A percentile compares a stretch with the other conserved stretches of the same genome.
These are phyloP conservation scores for Halesus radiatus DNA, from an alignment of 1,140 invertebrate species.

Conservation along the genomic window DNA sequence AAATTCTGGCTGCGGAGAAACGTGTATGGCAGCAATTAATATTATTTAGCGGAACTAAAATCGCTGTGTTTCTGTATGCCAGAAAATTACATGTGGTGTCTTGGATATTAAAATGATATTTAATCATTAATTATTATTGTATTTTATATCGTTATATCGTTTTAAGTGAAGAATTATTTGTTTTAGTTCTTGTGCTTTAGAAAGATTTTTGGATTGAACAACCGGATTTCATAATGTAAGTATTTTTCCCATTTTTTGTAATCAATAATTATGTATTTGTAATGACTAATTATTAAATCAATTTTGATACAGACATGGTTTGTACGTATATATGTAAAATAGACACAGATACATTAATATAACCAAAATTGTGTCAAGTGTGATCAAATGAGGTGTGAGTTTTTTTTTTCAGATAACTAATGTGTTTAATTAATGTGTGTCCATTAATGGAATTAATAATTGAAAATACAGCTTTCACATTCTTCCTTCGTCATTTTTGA, in stretches of 20 bases:
- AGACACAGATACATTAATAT: too few relatives aligned
- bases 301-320: too few relatives aligned
- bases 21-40: slow-evolving; percentile 23
- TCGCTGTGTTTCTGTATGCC: neutral
- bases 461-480: too few relatives aligned
- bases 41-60: slow-evolving; percentile 30
- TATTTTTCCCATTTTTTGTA: neutral
- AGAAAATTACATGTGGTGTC: neutral
- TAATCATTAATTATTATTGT: neutral
- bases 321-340: too few relatives aligned
- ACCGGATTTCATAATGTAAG: neutral
- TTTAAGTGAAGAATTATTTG: neutral
- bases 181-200: neutral
- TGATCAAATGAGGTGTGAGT: too few relatives aligned
- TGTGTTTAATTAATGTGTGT: too few relatives aligned
- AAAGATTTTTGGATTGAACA: neutral
- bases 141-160: neutral
- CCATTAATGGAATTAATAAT: too few relatives aligned
- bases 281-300: too few relatives aligned
- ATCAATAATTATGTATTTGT: too few relatives aligned
- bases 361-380: too few relatives aligned
- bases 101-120: neutral
- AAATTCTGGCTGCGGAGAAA: slow-evolving; percentile 12
- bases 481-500: too few relatives aligned
- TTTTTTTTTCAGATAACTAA: too few relatives aligned